Conservation (phyloP, 53 echinoderm and acorn worm genomes). For the Echinarachnius parma region DNA sequence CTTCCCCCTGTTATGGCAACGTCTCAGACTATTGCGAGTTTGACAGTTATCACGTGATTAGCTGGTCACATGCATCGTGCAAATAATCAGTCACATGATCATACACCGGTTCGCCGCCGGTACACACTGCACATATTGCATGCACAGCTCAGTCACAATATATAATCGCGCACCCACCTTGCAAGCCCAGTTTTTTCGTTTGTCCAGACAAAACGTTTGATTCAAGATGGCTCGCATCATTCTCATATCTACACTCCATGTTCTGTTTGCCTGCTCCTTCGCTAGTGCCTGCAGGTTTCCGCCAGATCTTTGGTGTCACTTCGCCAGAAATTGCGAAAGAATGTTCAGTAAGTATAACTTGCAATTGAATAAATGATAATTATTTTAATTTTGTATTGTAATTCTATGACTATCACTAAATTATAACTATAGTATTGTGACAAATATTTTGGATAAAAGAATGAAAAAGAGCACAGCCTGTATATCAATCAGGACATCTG, state of each 20-base stretch:
- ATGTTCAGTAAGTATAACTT: constrained; percentile 3
- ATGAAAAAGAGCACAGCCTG: too few relatives aligned
- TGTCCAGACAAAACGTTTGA: background rate
- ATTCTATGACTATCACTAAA: too few relatives aligned
- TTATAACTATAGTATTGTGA: too few relatives aligned
- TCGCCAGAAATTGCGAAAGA: constrained; percentile 13
- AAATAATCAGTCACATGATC: background rate
- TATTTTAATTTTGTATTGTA: too few relatives aligned
- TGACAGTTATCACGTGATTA: too few relatives aligned
- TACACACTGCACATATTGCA: background rate
- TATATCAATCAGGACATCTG: too few relatives aligned
- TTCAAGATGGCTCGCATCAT: background rate
- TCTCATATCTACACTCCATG: background rate
- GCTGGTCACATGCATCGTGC: background rate
- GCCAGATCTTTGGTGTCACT: constrained; percentile 12
- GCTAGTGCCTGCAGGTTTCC: constrained; percentile 5
- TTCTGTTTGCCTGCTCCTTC: background rate
- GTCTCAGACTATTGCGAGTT: background rate
- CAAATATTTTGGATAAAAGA: too few relatives aligned
- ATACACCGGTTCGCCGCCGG: background rate
- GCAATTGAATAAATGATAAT: background rate
- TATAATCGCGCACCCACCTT: too few relatives aligned
- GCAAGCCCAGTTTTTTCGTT: too few relatives aligned
- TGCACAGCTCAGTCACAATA: too few relatives aligned
- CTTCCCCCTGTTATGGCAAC: background rate